These are phyloP conservation scores for Cercopithecus petaurista DNA, from an alignment of 2,797 vertebrate genomes.

Conservation along the genomic window DNA sequence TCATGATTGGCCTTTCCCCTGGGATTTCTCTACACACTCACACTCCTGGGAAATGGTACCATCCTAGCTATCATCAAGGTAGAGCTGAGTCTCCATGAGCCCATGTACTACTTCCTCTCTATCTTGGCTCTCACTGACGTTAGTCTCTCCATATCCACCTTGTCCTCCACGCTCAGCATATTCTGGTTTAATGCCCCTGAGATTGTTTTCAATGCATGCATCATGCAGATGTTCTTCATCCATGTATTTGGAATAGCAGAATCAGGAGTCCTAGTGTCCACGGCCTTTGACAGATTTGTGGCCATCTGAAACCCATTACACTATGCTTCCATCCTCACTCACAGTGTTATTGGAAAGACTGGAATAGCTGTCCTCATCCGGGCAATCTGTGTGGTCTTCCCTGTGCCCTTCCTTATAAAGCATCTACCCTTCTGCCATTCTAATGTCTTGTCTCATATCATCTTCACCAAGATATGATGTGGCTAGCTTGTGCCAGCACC, in stretches of 20 bases:
- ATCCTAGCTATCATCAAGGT: conserved; percentile 52
- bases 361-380: conserved; percentile 9
- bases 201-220: conserved; percentile 59
- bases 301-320: conserved; percentile 72
- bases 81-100: conserved; percentile 66
- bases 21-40: conserved; percentile 58
- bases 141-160: conserved; percentile 65
- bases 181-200: conserved; percentile 63
- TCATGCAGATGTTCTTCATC: conserved; percentile 83
- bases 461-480: conserved; percentile 81
- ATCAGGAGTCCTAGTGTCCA: conserved; percentile 82
- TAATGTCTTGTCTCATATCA: conserved; percentile 83
- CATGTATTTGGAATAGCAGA: conserved; percentile 82
- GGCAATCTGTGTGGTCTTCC: conserved; percentile 55
- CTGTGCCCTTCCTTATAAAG: conserved; percentile 72
- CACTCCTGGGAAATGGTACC: conserved; percentile 60
- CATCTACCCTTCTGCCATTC: conserved; percentile 55
- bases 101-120: conserved; percentile 69
- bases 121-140: conserved; percentile 65
- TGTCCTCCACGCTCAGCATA: conserved; percentile 63
- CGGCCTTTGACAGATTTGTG: conserved; percentile 87
- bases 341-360: conserved; percentile 45
- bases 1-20: conserved; percentile 55
- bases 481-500: conserved; percentile 81
- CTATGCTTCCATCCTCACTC: conserved; percentile 66